Conservation (phyloP, 2,797 vertebrate genomes). For the Arrhamphus sclerolepis region DNA sequence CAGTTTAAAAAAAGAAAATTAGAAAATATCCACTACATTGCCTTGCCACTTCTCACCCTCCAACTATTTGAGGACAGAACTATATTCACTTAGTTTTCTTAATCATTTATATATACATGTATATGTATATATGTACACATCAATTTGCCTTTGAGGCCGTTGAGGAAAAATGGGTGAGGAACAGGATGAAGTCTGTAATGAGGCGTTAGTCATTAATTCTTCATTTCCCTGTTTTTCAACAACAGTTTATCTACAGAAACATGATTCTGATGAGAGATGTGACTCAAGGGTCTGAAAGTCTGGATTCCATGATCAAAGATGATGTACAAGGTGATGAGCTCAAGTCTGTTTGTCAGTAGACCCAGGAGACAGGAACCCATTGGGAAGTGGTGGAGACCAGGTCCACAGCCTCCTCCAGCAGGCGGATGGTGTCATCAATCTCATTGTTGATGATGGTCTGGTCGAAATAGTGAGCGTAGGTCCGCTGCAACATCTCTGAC, state of each 20-base stretch:
- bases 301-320: constrained; percentile 30
- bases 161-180: constrained; percentile 79
- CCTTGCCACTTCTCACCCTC: constrained; percentile 82
- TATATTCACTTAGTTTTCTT: constrained; percentile 85
- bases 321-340: constrained; percentile 42
- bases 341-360: constrained; percentile 87
- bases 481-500: constrained; percentile 97
- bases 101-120: constrained; percentile 80
- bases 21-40: constrained; percentile 89
- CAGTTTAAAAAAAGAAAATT: constrained; percentile 78
- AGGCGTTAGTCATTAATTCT: constrained; percentile 74
- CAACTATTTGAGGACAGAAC: constrained; percentile 89
- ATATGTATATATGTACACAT: constrained; percentile 83
- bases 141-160: constrained; percentile 91
- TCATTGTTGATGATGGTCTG: constrained; percentile 99
- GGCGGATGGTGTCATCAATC: constrained; percentile 98
- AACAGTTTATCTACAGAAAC: constrained; percentile 76
- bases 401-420: constrained; percentile 98
- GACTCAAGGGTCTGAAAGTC: constrained; percentile 19
- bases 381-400: constrained; percentile 95
- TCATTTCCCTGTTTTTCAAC: constrained; percentile 52
- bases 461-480: constrained; percentile 99
- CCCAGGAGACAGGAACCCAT: constrained; percentile 99
- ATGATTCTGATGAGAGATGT: constrained; percentile 35
- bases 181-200: constrained; percentile 66